Conservation (phyloP, 2,113 vertebrate species). For the Phocoena sinus region DNA sequence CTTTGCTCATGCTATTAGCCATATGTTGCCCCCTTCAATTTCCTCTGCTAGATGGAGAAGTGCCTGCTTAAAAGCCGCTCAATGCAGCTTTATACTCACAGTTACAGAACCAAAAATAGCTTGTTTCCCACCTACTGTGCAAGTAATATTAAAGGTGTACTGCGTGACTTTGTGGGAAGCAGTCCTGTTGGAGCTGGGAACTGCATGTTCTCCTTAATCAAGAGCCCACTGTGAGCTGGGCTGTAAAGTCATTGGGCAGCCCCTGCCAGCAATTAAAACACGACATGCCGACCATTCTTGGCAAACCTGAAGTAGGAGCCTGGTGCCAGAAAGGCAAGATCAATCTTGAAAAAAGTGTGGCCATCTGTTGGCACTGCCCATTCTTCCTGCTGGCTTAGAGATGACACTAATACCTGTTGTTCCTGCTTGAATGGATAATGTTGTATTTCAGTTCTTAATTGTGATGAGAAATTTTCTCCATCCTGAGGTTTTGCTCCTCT, state of each 20-base stretch:
- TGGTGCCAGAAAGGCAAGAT: slow-evolving; percentile 35
- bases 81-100: slow-evolving; percentile 19
- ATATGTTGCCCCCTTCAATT: slow-evolving; percentile 43
- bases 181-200: slow-evolving; percentile 59
- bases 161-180: slow-evolving; percentile 56
- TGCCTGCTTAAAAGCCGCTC: slow-evolving; percentile 59
- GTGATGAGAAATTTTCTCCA: not conserved
- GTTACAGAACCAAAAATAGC: slow-evolving; percentile 61
- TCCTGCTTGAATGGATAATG: not conserved
- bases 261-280: slow-evolving; percentile 71
- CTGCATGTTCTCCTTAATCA: slow-evolving; percentile 57
- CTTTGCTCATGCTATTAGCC: slow-evolving; percentile 36
- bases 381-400: not conserved
- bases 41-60: slow-evolving; percentile 60
- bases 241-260: slow-evolving; percentile 54
- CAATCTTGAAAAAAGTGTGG: slow-evolving; percentile 20
- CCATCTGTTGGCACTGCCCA: not conserved
- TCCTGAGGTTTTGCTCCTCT: not conserved
- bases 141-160: slow-evolving; percentile 73
- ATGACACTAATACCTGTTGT: accelerated
- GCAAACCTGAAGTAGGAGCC: slow-evolving; percentile 44
- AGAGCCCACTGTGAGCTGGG: slow-evolving; percentile 60
- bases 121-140: slow-evolving; percentile 58
- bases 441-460: not conserved
- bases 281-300: slow-evolving; percentile 56